phyloP scores from a whole-genome alignment of 2,113 vertebrate genomes.

The Mustelus asterias region DNA sequence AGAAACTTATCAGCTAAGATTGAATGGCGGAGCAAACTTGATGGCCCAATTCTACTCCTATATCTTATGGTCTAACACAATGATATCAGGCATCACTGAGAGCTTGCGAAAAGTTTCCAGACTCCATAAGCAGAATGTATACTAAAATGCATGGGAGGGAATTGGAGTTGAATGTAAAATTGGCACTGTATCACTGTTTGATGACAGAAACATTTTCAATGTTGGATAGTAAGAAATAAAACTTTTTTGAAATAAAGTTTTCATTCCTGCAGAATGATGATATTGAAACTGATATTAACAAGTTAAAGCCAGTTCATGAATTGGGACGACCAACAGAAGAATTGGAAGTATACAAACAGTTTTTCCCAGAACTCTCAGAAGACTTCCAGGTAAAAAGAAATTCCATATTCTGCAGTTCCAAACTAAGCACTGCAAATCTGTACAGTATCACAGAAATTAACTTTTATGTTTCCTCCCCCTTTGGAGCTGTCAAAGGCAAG shows the following conservation, averaged over 20 bases:
- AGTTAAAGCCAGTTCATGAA: constrained; percentile 73
- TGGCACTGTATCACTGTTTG: background rate
- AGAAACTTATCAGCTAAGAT: too few species aligned
- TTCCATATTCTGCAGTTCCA: background rate
- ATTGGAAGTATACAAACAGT: constrained; percentile 80
- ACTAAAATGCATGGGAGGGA: background rate
- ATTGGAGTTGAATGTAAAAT: background rate
- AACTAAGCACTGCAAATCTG: background rate
- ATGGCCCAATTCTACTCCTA: too few species aligned
- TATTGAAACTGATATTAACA: constrained; percentile 93
- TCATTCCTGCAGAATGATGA: constrained; percentile 77
- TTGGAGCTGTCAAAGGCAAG: background rate
- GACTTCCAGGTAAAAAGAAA: constrained; percentile 78
- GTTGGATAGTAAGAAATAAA: constrained; percentile 18
- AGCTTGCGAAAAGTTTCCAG: background rate
- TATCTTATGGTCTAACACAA: too few species aligned
- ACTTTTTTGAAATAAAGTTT: constrained; percentile 39
- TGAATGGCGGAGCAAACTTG: too few species aligned
- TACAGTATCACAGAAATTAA: background rate
- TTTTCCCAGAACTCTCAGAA: constrained; percentile 84
- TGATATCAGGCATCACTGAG: too few species aligned
- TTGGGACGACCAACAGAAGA: constrained; percentile 73
- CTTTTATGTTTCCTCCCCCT: background rate
- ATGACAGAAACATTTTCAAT: background rate
- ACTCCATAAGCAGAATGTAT: background rate